Base-by-base conservation (phyloP, 1,140 invertebrate species). In the Sycophaga agraensis region DNA sequence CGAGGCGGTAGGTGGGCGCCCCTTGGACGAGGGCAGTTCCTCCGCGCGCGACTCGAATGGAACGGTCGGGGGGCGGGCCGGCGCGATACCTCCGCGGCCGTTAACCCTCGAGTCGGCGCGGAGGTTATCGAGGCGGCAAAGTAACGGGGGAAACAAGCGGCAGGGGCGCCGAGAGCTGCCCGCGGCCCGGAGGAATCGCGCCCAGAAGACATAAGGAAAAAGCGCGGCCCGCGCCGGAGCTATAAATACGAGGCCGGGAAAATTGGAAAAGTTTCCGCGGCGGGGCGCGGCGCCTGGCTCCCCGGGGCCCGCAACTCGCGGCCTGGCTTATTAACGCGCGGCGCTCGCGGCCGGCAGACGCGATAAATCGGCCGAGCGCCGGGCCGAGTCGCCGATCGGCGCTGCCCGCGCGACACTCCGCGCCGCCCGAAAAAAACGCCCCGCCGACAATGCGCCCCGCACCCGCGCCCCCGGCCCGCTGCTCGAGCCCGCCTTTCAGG, bases 221-320 rank as follows among this genome's bases (percentile, higher is more conserved):
- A 60, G 46, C 42, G 59, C 56, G 51, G 46, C 55, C 39, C 9
- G 21, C 51, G 21, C 49, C 37, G 54, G 46, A 51, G 65, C 69
- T 69, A 76, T 73, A 76, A 75, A 77, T 75, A 73, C 71, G 59
- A 68, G 71, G 64, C 70, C 59, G 57, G 70, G 70, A 66, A 78
- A 77, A 78, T 76, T 75, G 73, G 69, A 75, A 77, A 74, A 73
- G 70, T 74, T 73, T 71, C 28, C 46, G 51, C 49, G 8, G 1
- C 22, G 14, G 8, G 50, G n/a, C n/a, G n/a, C n/a, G n/a, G n/a
- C n/a, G n/a, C n/a, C n/a, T n/a, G n/a, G n/a, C n/a, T n/a, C n/a
- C n/a, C n/a, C n/a, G n/a, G n/a, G n/a, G n/a, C n/a, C n/a, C n/a
- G n/a, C n/a, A n/a, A n/a, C n/a, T n/a, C n/a, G n/a, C n/a, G n/a